Conservation (phyloP, 1,140 invertebrate genomes). For the Zaprionus ornatus region DNA sequence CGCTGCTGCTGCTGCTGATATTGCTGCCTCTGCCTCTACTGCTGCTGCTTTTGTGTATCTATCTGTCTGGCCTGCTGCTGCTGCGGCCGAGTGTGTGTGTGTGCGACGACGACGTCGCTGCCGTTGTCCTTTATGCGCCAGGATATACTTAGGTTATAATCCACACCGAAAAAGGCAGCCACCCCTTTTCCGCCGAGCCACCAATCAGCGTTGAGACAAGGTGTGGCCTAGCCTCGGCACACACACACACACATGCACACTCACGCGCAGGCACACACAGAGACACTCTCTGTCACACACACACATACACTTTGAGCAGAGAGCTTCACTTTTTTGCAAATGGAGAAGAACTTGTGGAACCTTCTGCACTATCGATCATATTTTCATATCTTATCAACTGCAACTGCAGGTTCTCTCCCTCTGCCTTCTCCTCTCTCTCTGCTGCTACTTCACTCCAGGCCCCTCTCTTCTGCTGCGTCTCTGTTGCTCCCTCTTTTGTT, state of each 20-base stretch:
- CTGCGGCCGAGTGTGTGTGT: constrained; percentile 4
- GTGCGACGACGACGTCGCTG: constrained; percentile 42
- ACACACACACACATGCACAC: constrained; percentile 21
- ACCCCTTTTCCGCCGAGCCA: constrained; percentile 67
- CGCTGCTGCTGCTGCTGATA: constrained; percentile 16
- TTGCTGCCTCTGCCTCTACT: background rate
- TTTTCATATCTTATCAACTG: constrained; percentile 25
- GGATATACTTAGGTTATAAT: constrained; percentile 81
- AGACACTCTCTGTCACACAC: background rate
- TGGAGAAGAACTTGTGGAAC: constrained; percentile 17
- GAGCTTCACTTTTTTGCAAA: constrained; percentile 50
- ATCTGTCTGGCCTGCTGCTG: constrained; percentile 60
- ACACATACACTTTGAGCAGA: background rate
- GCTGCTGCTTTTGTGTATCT: constrained; percentile 55
- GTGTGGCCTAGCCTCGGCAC: constrained; percentile 70
- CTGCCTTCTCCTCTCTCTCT: background rate
- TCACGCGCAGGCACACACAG: constrained; percentile 10
- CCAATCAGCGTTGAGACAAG: constrained; percentile 80
- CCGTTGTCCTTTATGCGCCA: constrained; percentile 50
- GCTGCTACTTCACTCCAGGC: background rate
- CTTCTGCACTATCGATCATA: constrained; percentile 27
- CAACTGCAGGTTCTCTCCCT: background rate
- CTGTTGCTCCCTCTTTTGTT: too few species aligned
- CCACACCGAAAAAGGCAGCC: constrained; percentile 59
- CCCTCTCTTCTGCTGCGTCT: background rate